Percentiles rank a stretch among this genome's conserved stretches.
phyloP scores from a whole-genome alignment of 2,113 vertebrate genomes.

The Brachirus orientalis region DNA sequence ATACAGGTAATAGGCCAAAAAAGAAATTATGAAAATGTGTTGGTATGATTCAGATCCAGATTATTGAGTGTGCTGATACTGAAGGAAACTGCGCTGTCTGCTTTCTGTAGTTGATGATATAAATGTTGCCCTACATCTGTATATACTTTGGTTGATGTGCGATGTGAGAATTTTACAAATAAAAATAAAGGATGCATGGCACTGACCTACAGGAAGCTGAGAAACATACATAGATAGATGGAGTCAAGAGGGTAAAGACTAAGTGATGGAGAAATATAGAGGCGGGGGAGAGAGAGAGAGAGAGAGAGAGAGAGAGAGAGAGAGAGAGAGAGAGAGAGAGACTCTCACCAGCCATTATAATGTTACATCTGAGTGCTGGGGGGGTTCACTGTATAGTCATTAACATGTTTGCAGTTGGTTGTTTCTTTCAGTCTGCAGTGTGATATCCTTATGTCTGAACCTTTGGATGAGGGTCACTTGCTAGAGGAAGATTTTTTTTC shows the following conservation, averaged over 20 bases:
- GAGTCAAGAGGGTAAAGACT: conserved; percentile 1
- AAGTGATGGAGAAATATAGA: conserved; percentile 10
- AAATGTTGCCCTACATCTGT: conserved; percentile 26
- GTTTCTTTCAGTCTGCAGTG: conserved; percentile 64
- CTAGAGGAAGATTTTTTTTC: conserved; percentile 67
- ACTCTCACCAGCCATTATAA: conserved; percentile 61
- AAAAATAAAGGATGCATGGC: background rate
- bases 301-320: conserved; percentile 30
- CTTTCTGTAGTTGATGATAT: conserved; percentile 1
- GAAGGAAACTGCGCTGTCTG: too few relatives aligned
- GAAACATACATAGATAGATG: conserved; percentile 9
- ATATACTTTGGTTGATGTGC: conserved; percentile 3
- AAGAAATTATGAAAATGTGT: too few relatives aligned
- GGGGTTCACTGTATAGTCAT: conserved; percentile 50
- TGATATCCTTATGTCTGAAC: conserved; percentile 74
- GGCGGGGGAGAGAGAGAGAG: conserved; percentile 25
- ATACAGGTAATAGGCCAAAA: too few relatives aligned
- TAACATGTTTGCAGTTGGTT: conserved; percentile 62
- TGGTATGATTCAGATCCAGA: too few relatives aligned
- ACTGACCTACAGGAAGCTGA: conserved; percentile 8
- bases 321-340: conserved; percentile 39
- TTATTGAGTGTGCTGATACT: too few relatives aligned
- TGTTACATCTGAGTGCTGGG: conserved; percentile 54
- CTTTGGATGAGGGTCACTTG: conserved; percentile 70
- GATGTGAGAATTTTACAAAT: conserved; percentile 10